Percentiles rank a stretch among this genome's conserved stretches.
Conservation (phyloP, 2,113 vertebrate genomes). For the Nothoprocta perdicaria region DNA sequence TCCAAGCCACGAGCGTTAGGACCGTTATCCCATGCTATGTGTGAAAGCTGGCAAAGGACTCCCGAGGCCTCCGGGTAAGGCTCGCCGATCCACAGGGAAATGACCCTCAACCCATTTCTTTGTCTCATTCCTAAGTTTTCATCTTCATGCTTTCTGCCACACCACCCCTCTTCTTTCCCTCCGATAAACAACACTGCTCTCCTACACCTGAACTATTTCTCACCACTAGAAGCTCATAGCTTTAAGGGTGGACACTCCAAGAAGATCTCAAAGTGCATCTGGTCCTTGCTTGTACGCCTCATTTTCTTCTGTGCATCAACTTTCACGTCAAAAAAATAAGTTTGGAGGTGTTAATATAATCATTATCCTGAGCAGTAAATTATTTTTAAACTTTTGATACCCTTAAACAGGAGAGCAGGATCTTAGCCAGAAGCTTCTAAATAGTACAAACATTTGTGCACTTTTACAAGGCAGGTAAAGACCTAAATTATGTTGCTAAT, state of each 20-base stretch:
- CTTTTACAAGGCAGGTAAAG: conserved; percentile 81
- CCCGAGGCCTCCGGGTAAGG: neutral
- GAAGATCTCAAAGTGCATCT: too few relatives aligned
- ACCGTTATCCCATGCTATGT: neutral
- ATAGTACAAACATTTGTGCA: conserved; percentile 73
- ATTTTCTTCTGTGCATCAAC: conserved; percentile 19
- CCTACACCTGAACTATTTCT: neutral
- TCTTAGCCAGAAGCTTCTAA: conserved; percentile 71
- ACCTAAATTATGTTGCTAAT: conserved; percentile 81
- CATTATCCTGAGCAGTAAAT: conserved; percentile 54
- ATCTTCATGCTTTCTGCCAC: neutral
- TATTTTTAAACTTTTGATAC: conserved; percentile 48
- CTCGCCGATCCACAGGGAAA: neutral
- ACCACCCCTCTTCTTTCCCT: neutral
- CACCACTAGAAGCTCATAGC: neutral
- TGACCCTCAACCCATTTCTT: neutral
- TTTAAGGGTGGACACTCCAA: neutral
- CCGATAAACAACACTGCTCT: neutral
- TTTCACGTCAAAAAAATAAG: conserved; percentile 31
- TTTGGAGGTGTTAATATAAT: conserved; percentile 52
- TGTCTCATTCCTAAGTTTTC: neutral
- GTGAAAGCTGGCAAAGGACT: neutral
- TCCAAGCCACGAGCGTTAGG: neutral
- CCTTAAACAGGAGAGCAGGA: conserved; percentile 59
- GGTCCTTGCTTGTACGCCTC: neutral